Evolutionary conservation across 30 jellyfish, hydroid and myxozoan species (phyloP).

Genomic region (Mastigias papua): DNA sequence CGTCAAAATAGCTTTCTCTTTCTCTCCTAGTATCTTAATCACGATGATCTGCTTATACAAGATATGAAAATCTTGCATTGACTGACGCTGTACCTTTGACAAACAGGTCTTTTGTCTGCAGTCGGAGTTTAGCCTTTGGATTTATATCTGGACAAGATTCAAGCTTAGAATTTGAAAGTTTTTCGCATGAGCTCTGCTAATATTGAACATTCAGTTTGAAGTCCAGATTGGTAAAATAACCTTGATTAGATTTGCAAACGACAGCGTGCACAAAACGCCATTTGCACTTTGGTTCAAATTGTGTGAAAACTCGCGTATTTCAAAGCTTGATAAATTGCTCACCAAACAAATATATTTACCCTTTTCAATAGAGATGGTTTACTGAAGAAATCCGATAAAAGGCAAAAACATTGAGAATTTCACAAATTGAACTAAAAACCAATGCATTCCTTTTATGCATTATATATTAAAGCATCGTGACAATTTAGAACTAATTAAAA

Average conservation of each 20-base stretch:
- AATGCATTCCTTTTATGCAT: slow-evolving; percentile 3
- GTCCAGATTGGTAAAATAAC: slow-evolving; percentile 33
- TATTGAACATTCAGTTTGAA: slow-evolving; percentile 35
- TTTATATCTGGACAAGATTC: slow-evolving; percentile 60
- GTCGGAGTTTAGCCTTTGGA: slow-evolving; percentile 50
- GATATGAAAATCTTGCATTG: slow-evolving; percentile 34
- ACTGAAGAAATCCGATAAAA: slow-evolving; percentile 49
- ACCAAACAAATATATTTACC: slow-evolving; percentile 23
- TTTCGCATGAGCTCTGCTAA: slow-evolving; percentile 27
- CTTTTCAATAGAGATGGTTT: slow-evolving; percentile 28
- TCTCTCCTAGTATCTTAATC: slow-evolving; percentile 22
- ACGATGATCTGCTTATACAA: slow-evolving; percentile 46
- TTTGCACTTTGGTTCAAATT: slow-evolving; percentile 57
- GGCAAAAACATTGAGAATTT: slow-evolving; percentile 30
- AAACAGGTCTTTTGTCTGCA: slow-evolving; percentile 51
- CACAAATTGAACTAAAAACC: slow-evolving; percentile 53
- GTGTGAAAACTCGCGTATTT: slow-evolving; percentile 34
- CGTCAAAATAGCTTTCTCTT: background rate
- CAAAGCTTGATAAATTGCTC: slow-evolving; percentile 7
- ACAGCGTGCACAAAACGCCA: slow-evolving; percentile 30
- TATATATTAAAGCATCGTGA: background rate
- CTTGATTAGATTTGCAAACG: slow-evolving; percentile 36
- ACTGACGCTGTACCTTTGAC: slow-evolving; percentile 6
- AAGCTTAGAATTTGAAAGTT: slow-evolving; percentile 37
- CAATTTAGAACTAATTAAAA: background rate